These are phyloP conservation scores for Hanleya hanleyi DNA, from an alignment of 2,888 invertebrate species.

Conservation along the genomic window DNA sequence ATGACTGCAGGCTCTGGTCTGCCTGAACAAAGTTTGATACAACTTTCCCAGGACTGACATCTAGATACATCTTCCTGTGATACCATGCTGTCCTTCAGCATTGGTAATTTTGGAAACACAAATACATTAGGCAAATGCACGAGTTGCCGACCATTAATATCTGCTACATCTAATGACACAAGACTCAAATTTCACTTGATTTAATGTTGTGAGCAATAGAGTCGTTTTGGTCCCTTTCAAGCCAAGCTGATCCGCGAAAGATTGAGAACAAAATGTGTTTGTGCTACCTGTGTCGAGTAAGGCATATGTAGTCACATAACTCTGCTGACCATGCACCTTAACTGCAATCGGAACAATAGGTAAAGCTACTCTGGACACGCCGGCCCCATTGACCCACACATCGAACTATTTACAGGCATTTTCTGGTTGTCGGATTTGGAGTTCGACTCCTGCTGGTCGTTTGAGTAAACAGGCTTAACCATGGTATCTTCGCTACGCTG, in stretches of 20 bases:
- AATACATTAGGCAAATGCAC: not conserved
- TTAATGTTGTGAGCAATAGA: not conserved
- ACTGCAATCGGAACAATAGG: not conserved
- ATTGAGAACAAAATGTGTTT: not conserved
- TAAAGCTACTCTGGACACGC: not conserved
- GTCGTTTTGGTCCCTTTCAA: not conserved
- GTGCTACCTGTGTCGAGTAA: not conserved
- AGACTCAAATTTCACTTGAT: not conserved
- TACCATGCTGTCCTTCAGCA: not conserved
- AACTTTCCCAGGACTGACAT: not conserved
- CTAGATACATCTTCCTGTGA: not conserved
- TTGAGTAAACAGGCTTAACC: no score
- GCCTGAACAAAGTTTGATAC: not conserved
- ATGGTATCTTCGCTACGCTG: no score
- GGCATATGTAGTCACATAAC: not conserved
- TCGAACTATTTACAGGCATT: no score
- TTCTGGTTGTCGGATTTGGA: no score
- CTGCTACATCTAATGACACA: not conserved
- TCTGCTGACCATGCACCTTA: not conserved
- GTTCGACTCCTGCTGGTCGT: no score
- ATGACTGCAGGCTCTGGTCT: not conserved
- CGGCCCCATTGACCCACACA: not conserved
- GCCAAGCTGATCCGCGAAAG: not conserved
- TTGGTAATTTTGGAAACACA: not conserved
- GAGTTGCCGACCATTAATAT: not conserved